Evolutionary conservation across 2,888 invertebrate genomes (phyloP), one percentile per base, ranked within the genome.

Genomic region (Synanthedon formicaeformis): DNA sequence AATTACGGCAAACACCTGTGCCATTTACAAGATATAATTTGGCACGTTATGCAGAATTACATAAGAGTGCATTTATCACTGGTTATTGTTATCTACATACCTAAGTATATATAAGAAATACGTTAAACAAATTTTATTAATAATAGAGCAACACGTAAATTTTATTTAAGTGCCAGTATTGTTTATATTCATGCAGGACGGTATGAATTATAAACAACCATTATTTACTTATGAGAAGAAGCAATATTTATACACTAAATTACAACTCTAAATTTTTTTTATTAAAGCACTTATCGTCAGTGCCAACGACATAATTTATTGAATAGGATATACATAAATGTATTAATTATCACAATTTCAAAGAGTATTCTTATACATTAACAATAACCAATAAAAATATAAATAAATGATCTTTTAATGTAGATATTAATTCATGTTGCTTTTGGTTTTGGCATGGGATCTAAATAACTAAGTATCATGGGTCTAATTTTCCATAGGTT

Each of bases 161-260:
- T 45, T 45, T 2, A 45, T 45, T 45, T 45, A 13, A 45, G 45
- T 45, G 45, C 45, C 13, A 45, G n/a, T 45, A 45, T 45, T 45
- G 45, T 45, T 45, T 14, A 45, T 14, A 45, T 3, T 45, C 45
- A n/a, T n/a, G n/a, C 45, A 45, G 45, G 72, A 73, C 74, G 74
- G 74, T 64, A 70, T 63, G 56, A 60, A 62, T 65, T 65, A 65
- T 61, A 63, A 67, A 69, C 74, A 73, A 74, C 71, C 68, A 64
- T 63, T 60, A 13, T 45, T 45, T 53, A 57, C 60, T 59, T 63
- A 41, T 52, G 50, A 58, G 64, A 65, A 66, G 62, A 59, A 65
- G 60, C 58, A 60, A 45, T 14, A n/a, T 45, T 45, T 45, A 45
- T 13, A n/a, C 45, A 14, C 45, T 45, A 45, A 45, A 45, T 14